phyloP scores from a whole-genome alignment of 1,140 invertebrate genomes.

The Drosophila tristis region DNA sequence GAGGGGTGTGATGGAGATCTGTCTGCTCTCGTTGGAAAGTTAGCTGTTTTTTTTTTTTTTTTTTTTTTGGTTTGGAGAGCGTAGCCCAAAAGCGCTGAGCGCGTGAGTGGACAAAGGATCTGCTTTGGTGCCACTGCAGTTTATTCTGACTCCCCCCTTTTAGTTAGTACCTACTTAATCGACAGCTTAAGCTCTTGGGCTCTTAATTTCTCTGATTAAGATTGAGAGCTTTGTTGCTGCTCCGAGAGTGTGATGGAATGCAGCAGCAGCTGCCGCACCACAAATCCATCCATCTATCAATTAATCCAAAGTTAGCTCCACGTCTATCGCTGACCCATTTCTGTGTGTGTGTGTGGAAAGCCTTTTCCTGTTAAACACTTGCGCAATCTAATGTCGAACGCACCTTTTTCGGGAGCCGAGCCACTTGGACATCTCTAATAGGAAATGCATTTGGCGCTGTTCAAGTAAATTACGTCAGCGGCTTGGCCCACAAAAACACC shows the following conservation, averaged over 20 bases:
- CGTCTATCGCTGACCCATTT: slow-evolving; percentile 34
- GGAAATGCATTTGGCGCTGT: slow-evolving; percentile 72
- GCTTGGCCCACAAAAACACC: slow-evolving; percentile 52
- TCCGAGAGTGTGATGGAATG: no score
- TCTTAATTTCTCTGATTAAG: no score
- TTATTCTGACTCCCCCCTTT: no score
- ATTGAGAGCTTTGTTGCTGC: no score
- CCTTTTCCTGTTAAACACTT: slow-evolving; percentile 35
- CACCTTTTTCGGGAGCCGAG: slow-evolving; percentile 26
- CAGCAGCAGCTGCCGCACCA: no score
- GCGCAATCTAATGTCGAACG: slow-evolving; percentile 30
- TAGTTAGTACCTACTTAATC: no score
- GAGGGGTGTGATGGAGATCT: background rate
- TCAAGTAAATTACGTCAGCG: slow-evolving; percentile 77
- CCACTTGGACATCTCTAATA: slow-evolving; percentile 49
- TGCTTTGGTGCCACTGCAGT: no score
- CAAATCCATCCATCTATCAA: background rate
- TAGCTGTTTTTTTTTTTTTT: no score
- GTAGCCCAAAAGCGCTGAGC: no score
- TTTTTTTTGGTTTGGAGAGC: no score
- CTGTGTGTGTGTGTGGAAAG: slow-evolving; percentile 2
- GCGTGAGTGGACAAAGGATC: no score
- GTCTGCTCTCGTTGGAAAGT: background rate
- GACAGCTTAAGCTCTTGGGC: no score
- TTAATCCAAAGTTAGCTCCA: background rate